Percentiles rank a stretch among this genome's conserved stretches.
Conservation (phyloP, 2,797 vertebrate species). For the Coluber constrictor region DNA sequence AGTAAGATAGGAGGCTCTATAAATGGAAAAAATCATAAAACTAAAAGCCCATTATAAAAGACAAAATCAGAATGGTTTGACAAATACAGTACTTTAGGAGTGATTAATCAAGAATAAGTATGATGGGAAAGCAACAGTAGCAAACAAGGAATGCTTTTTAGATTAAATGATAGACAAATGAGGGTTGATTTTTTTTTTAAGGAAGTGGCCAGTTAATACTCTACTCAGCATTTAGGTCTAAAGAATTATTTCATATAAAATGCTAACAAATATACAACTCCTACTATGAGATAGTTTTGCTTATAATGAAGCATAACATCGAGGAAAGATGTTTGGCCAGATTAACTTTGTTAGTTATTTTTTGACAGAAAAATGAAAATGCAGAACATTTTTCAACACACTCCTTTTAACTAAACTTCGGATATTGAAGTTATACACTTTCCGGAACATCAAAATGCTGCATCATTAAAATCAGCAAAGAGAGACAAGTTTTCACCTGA, state of each 20-base stretch:
- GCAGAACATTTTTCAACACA: background rate
- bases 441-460: background rate
- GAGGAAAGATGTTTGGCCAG: background rate
- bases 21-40: background rate
- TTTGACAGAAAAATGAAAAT: background rate
- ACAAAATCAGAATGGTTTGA: background rate
- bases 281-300: background rate
- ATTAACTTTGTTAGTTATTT: background rate
- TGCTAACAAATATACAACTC: background rate
- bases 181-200: background rate
- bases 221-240: background rate
- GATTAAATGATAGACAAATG: background rate
- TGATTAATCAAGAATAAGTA: background rate
- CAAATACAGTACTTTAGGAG: background rate
- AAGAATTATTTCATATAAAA: background rate
- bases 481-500: conserved; percentile 63
- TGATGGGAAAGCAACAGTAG: background rate
- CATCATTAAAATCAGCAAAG: background rate
- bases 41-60: background rate
- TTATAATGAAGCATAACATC: background rate
- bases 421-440: background rate
- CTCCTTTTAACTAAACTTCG: background rate
- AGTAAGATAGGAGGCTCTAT: background rate
- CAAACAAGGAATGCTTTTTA: background rate
- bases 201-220: background rate